Conservation (phyloP, 2,113 vertebrate species). For the Orientallactaga bullata region DNA sequence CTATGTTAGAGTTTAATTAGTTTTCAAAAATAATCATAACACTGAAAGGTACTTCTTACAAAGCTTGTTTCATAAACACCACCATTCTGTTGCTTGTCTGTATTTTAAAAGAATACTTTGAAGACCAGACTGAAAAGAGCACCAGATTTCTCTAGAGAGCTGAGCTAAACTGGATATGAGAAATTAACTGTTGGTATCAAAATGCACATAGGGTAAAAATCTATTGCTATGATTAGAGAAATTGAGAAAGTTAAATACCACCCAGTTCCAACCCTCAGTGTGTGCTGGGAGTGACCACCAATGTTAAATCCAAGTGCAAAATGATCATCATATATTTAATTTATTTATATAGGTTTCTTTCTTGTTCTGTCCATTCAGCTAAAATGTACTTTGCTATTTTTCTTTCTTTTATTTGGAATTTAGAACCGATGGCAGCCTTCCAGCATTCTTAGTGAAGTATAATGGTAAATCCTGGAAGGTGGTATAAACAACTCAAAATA, state of each 20-base stretch:
- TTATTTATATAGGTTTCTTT: background rate
- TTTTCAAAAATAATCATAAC: background rate
- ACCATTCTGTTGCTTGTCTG: background rate
- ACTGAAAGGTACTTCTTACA: background rate
- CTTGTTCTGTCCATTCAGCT: background rate
- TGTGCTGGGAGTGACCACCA: background rate
- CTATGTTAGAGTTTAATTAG: background rate
- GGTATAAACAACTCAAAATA: background rate
- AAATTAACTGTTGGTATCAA: constrained; percentile 5
- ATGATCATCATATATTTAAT: background rate
- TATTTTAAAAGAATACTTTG: background rate
- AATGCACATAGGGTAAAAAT: constrained; percentile 3
- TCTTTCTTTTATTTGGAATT: background rate
- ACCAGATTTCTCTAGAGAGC: background rate
- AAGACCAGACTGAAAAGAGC: background rate
- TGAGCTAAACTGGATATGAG: background rate
- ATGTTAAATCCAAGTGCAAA: background rate
- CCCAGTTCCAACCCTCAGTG: background rate
- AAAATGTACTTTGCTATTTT: background rate
- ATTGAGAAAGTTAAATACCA: background rate
- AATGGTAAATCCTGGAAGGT: background rate
- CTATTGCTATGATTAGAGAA: background rate
- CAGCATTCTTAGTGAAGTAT: background rate
- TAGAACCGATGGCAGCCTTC: background rate
- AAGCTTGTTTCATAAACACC: background rate